Evolutionary conservation across 2,888 invertebrate genomes (phyloP), one percentile per base, ranked within the genome.

Genomic region (Gastracanthus pulcherrimus): DNA sequence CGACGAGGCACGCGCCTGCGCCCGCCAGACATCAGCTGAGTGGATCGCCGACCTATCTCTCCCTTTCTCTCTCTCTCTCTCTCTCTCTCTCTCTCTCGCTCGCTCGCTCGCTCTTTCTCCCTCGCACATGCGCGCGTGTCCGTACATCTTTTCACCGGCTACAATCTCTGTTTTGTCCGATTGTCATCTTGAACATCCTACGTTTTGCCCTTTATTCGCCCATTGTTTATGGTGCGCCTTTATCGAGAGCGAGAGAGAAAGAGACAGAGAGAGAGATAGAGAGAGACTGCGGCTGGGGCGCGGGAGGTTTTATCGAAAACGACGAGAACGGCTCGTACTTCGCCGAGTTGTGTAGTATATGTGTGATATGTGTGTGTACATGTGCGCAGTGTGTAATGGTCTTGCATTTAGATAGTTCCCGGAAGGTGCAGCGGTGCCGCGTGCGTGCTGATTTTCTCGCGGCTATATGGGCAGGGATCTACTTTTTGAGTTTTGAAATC

Each of bases 21-120:
- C 70, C 9, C 67, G 51, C 41, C 62, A 45, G 64, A 51, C 66
- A 76, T 76, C 75, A 76, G 75, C 75, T 76, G 75, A 64, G 75
- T 55, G 75, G 75, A 66, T 76, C 75, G 75, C 66, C 75, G 76
- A 67, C 67, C 76, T 38, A 26, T 36, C 34, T 36, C 19, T 34
- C 48, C 36, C 36, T n/a, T n/a, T n/a, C 34, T 62, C 62, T n/a
- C 13, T 11, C 34, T 34, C 62, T 6, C 19, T 23, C 29, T 26
- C 31, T n/a, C 48, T 34, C 48, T 16, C 26, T 41, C 72, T 41
- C 72, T 41, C 60, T n/a, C n/a, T n/a, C n/a, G n/a, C n/a, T n/a
- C n/a, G n/a, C n/a, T n/a, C n/a, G n/a, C n/a, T n/a, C n/a, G n/a
- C 36, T 29, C 45, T 45, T n/a, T n/a, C n/a, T 41, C 45, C 16